These are phyloP conservation scores for Penaeus monodon DNA, from an alignment of 2,888 invertebrate species.

Conservation along the genomic window DNA sequence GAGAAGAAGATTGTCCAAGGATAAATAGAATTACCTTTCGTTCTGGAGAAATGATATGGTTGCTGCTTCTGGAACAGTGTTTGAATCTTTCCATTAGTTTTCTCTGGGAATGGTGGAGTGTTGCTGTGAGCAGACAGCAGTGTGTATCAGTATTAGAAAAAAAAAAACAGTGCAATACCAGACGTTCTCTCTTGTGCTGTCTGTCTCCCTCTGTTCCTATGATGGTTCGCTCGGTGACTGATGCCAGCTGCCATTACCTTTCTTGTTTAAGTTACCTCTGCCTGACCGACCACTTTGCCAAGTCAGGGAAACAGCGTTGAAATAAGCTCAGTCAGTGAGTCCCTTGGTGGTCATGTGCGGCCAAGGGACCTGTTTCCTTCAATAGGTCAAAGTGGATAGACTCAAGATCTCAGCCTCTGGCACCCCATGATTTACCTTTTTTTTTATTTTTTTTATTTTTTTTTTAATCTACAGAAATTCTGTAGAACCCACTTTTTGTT, in stretches of 20 bases:
- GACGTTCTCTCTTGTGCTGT: constrained; percentile 56
- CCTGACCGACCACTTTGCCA: constrained; percentile 41
- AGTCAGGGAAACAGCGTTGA: constrained; percentile 41
- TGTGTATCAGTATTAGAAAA: constrained; percentile 61
- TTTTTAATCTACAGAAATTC: constrained; percentile 28
- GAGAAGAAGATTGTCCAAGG: constrained; percentile 62
- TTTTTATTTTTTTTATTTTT: constrained; percentile 4
- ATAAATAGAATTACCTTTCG: constrained; percentile 48
- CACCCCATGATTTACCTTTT: constrained; percentile 37
- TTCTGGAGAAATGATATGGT: constrained; percentile 28
- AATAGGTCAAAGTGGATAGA: constrained; percentile 51
- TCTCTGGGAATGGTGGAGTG: constrained; percentile 39
- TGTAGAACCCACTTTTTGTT: constrained; percentile 46
- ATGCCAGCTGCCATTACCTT: constrained; percentile 15
- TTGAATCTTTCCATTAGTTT: constrained; percentile 31
- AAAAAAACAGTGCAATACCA: constrained; percentile 48
- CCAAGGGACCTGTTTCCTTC: constrained; percentile 43
- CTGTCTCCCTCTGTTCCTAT: constrained; percentile 52
- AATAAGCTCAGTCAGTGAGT: constrained; percentile 5
- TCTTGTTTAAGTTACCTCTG: constrained; percentile 45
- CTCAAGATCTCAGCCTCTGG: constrained; percentile 59
- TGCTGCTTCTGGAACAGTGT: constrained; percentile 6
- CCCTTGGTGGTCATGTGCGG: constrained; percentile 14
- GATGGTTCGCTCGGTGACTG: constrained; percentile 15
- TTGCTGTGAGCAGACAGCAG: constrained; percentile 52